Conservation (phyloP, 1,140 invertebrate genomes). For the Aethina tumida region DNA sequence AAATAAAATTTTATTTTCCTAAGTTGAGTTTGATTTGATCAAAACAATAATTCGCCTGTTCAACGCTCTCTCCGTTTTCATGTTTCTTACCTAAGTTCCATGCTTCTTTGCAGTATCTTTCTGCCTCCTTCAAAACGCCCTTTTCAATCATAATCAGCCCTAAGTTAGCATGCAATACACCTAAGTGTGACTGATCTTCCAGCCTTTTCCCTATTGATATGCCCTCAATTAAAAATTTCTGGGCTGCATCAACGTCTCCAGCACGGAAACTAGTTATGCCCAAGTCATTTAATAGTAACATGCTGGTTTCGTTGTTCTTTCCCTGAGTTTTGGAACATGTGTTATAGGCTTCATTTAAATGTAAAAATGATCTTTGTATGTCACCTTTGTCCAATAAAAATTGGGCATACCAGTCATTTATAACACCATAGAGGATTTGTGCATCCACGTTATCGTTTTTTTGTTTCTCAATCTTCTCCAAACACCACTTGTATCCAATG, state of each 20-base stretch:
- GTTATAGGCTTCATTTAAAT: conserved; percentile 60
- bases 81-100: conserved; percentile 51
- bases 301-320: conserved; percentile 56
- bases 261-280: conserved; percentile 59
- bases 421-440: conserved; percentile 58
- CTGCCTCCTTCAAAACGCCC: conserved; percentile 57
- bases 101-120: conserved; percentile 58
- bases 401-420: conserved; percentile 73
- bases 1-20: conserved; percentile 16
- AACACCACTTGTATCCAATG: conserved; percentile 65
- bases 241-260: conserved; percentile 57
- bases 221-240: conserved; percentile 61
- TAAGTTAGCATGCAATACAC: conserved; percentile 71
- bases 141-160: conserved; percentile 69
- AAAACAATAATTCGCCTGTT: conserved; percentile 55
- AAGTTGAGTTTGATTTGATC: conserved; percentile 46
- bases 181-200: conserved; percentile 54
- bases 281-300: conserved; percentile 77
- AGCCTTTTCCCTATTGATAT: conserved; percentile 53
- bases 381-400: conserved; percentile 57
- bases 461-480: conserved; percentile 53
- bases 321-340: conserved; percentile 57
- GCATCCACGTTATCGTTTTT: conserved; percentile 40
- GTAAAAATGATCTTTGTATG: conserved; percentile 51
- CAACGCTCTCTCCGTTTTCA: conserved; percentile 45